These are phyloP conservation scores for Pilophorus perplexus DNA, from an alignment of 2,888 invertebrate genomes.

Conservation along the genomic window DNA sequence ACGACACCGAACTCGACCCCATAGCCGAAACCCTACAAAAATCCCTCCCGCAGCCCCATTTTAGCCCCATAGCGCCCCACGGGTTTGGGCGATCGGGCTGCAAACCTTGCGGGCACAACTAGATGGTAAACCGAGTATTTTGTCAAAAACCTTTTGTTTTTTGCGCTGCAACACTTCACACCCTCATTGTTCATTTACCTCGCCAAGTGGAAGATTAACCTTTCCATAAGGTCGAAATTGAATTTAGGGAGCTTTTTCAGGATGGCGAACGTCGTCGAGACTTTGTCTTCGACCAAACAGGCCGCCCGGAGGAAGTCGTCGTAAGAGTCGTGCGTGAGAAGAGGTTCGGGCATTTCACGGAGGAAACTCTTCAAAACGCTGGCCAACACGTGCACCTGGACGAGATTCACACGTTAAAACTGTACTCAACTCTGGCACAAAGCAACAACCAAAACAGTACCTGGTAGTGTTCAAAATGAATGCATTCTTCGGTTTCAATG, in stretches of 20 bases:
- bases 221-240: slow-evolving; percentile 87
- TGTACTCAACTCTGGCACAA: not conserved
- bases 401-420: not conserved
- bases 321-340: slow-evolving; percentile 89
- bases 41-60: too few relatives aligned
- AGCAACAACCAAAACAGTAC: slow-evolving; percentile 41
- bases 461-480: slow-evolving; percentile 50
- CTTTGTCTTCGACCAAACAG: slow-evolving; percentile 79
- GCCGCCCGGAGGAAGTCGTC: slow-evolving; percentile 91
- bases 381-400: slow-evolving; percentile 77
- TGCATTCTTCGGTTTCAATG: slow-evolving; percentile 63
- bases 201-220: slow-evolving; percentile 88
- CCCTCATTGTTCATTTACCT: slow-evolving; percentile 55
- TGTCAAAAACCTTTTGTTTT: too few relatives aligned
- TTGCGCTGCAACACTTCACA: too few relatives aligned
- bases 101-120: too few relatives aligned
- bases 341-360: slow-evolving; percentile 88
- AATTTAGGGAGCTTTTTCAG: slow-evolving; percentile 83
- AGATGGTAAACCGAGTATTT: too few relatives aligned
- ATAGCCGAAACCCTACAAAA: too few relatives aligned
- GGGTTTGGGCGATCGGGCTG: too few relatives aligned
- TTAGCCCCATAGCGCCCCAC: too few relatives aligned
- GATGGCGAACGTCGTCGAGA: slow-evolving; percentile 80
- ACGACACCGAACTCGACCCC: too few relatives aligned
- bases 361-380: slow-evolving; percentile 86